Evolutionary conservation across 2,797 vertebrate genomes (phyloP).

Genomic region (Euphonia xanthogaster): DNA sequence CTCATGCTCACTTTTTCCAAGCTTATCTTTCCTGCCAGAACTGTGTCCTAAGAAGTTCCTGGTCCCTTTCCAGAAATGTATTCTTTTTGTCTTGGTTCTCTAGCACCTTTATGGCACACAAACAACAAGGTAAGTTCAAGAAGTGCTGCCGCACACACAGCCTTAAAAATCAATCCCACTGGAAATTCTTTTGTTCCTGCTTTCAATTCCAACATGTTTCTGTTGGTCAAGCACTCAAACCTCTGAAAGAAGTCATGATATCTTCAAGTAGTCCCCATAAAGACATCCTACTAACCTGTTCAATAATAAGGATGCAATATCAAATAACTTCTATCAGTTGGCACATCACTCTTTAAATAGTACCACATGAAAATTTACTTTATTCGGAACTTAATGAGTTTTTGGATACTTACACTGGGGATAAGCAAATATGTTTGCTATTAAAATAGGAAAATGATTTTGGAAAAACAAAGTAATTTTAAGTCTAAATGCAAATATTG

Average conservation of each 20-base stretch:
- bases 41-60: neutral
- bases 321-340: neutral
- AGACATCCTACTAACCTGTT: neutral
- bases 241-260: neutral
- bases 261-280: neutral
- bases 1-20: slow-evolving; percentile 3
- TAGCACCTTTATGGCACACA: neutral
- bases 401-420: neutral
- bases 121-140: neutral
- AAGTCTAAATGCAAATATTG: neutral
- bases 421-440: neutral
- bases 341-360: neutral
- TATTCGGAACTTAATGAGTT: neutral
- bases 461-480: neutral
- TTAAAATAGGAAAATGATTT: neutral
- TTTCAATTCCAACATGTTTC: neutral
- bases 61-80: neutral
- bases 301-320: neutral
- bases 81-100: slow-evolving; percentile 2
- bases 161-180: neutral
- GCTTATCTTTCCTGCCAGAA: slow-evolving; percentile 12
- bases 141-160: neutral
- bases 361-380: neutral
- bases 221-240: neutral
- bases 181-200: neutral